Percentiles rank a stretch among this genome's conserved stretches.
These are phyloP conservation scores for Xanthia togata DNA, from an alignment of 2,888 invertebrate genomes.

Conservation along the genomic window DNA sequence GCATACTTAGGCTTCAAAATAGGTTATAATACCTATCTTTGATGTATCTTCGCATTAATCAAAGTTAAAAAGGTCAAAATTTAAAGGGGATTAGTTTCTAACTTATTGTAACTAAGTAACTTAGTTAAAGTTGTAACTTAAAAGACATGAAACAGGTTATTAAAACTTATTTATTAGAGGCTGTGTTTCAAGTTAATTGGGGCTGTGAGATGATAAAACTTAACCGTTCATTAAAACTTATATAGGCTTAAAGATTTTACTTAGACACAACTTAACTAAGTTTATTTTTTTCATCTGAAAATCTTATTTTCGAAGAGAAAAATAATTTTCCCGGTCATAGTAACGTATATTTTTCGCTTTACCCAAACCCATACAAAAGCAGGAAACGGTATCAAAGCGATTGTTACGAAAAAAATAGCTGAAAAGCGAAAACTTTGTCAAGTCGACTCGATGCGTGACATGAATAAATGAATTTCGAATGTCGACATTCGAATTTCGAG, in stretches of 20 bases:
- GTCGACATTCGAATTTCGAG: constrained; percentile 24
- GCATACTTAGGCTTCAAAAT: neutral
- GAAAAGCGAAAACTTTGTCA: constrained; percentile 56
- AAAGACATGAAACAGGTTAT: constrained; percentile 46
- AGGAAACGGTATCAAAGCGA: constrained; percentile 43
- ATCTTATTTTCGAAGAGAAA: neutral
- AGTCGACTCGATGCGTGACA: constrained; percentile 51
- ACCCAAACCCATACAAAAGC: constrained; percentile 36
- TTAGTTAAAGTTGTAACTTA: constrained; percentile 26
- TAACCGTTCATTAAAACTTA: constrained; percentile 45
- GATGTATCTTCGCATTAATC: neutral
- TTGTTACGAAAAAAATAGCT: constrained; percentile 55
- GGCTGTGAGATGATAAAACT: constrained; percentile 20
- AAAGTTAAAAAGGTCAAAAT: constrained; percentile 23
- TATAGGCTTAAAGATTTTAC: neutral
- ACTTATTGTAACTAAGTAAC: constrained; percentile 36
- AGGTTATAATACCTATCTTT: neutral
- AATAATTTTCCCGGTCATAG: neutral
- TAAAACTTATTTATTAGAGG: constrained; percentile 55
- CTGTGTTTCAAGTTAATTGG: constrained; percentile 23
- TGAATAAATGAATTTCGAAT: constrained; percentile 51
- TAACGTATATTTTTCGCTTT: constrained; percentile 12
- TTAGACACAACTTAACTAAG: neutral
- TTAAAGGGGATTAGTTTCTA: constrained; percentile 22
- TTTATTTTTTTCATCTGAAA: neutral